Evolutionary conservation across 2,888 invertebrate genomes (phyloP).

Genomic region (Melieria picta): DNA sequence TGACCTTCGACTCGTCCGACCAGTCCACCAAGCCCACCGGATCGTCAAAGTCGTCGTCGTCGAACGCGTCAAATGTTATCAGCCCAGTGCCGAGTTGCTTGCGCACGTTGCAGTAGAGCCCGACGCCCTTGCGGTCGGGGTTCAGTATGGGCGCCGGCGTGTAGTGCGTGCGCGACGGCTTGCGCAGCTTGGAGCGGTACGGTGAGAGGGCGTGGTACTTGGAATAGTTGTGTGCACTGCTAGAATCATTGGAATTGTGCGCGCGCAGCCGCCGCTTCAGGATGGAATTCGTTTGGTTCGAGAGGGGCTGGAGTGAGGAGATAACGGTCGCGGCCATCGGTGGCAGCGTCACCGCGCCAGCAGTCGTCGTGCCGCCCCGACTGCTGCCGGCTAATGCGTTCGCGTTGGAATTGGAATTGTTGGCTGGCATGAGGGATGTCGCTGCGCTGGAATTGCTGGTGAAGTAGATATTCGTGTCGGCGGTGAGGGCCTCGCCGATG

Average conservation of each 20-base stretch:
- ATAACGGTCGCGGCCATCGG: constrained; percentile 34
- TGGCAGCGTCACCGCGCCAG: constrained; percentile 9
- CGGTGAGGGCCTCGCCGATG: constrained; percentile 35
- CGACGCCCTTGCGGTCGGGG: constrained; percentile 88
- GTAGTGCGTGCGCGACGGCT: constrained; percentile 71
- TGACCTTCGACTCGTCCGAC: constrained; percentile 75
- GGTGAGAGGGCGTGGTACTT: constrained; percentile 60
- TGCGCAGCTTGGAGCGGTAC: constrained; percentile 63
- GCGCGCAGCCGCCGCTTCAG: constrained; percentile 61
- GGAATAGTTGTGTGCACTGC: constrained; percentile 51
- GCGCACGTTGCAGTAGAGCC: constrained; percentile 71
- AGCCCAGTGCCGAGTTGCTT: constrained; percentile 55
- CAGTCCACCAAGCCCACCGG: constrained; percentile 62
- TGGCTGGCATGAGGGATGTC: constrained; percentile 54
- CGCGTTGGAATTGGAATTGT: constrained; percentile 66
- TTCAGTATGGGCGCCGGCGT: constrained; percentile 95
- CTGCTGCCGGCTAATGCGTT: constrained; percentile 60
- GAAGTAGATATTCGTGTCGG: constrained; percentile 53
- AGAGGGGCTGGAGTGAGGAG: constrained; percentile 55
- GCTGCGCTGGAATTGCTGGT: constrained; percentile 46
- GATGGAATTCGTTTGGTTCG: constrained; percentile 63
- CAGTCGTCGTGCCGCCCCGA: constrained; percentile 50
- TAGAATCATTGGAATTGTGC: constrained; percentile 49
- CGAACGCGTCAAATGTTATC: constrained; percentile 58
- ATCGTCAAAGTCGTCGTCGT: constrained; percentile 63